Percentiles rank a stretch among this genome's conserved stretches.
These are phyloP conservation scores for Rhingia rostrata DNA, from an alignment of 2,888 invertebrate species.

Conservation along the genomic window DNA sequence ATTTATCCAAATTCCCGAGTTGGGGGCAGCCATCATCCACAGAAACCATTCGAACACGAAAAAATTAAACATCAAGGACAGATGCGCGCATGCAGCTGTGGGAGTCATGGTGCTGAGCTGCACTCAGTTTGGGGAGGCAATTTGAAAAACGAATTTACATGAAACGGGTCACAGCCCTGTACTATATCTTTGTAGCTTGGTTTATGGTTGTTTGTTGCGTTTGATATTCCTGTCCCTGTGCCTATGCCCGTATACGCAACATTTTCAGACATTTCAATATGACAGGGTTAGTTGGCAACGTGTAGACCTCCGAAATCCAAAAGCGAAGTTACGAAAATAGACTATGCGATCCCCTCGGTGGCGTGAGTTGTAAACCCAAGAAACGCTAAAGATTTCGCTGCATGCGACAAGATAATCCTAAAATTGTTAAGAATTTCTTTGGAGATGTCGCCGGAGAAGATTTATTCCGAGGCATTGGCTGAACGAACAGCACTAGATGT, in stretches of 20 bases:
- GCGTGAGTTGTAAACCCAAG: slow-evolving; percentile 30
- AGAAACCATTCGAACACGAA: slow-evolving; percentile 11
- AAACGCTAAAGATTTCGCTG: slow-evolving; percentile 61
- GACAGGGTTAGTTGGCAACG: slow-evolving; percentile 62
- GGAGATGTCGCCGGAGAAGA: slow-evolving; percentile 50
- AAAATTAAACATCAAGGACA: slow-evolving; percentile 40
- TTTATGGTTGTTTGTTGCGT: no score
- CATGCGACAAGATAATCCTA: slow-evolving; percentile 71
- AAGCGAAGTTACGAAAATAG: slow-evolving; percentile 60
- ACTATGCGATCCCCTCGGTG: slow-evolving; percentile 60
- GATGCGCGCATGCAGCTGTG: slow-evolving; percentile 55
- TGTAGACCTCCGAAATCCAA: slow-evolving; percentile 51
- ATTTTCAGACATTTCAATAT: slow-evolving; percentile 55
- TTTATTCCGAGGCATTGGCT: slow-evolving; percentile 48
- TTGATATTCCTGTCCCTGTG: background rate
- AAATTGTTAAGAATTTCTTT: slow-evolving; percentile 68
- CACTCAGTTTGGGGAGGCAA: slow-evolving; percentile 62
- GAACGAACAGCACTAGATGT: background rate
- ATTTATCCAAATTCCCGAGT: slow-evolving; percentile 61
- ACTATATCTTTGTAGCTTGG: background rate
- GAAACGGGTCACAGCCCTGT: slow-evolving; percentile 58
- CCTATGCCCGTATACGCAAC: background rate
- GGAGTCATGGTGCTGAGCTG: slow-evolving; percentile 42
- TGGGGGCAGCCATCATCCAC: slow-evolving; percentile 55
- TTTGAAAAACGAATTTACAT: slow-evolving; percentile 48